Evolutionary conservation across 1,140 invertebrate genomes (phyloP), one percentile per base, ranked within the genome.

Genomic region (Drosophila nikananu): DNA sequence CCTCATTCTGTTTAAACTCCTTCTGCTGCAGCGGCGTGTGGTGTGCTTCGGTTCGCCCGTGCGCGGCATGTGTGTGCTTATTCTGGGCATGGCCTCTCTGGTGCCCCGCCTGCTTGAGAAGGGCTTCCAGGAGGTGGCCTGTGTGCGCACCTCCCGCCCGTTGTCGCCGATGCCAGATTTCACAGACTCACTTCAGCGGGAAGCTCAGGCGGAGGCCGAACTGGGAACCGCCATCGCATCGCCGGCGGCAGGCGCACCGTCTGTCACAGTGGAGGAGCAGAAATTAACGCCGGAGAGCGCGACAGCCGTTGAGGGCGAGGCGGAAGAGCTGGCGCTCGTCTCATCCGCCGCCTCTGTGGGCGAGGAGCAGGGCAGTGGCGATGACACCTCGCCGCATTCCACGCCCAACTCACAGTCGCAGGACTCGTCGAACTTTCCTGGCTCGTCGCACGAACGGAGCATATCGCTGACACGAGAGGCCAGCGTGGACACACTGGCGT

Each of bases 41-140:
- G 95, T 99, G 61, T 98, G 99, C 91, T 98, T 97, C 93, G 97
- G 98, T 65, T 97, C 98, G 17, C 98, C 98, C 3, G 98, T 99
- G 3, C 96, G 98, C 67, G 95, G 96, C 27, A 94, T 99, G 52
- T 98, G 98, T 87, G 95, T 96, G 23, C 95, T 96, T 3, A 96
- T 99, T 78, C 93, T 99, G 17, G 97, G 98, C 17, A 94, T 99
- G 46, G 94, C 99, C 12, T 99, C 98, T 13, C 93, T 99, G 27
- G 96, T 98, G 94, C 99, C 99, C 73, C 96, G 96, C 81, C 96
- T 97, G 94, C 95, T 99, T 65, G 97, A 99, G 93, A 95, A 96
- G 93, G 98, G 98, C 12, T 94, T 99, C 35, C 94, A 95, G 76
- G 95, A 97, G 93, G 96, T 97, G 55, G 97, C 98, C 15, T 86